Evolutionary conservation across 2,113 vertebrate genomes (phyloP), one percentile per base, ranked within the genome.

Genomic region (Castor canadensis): DNA sequence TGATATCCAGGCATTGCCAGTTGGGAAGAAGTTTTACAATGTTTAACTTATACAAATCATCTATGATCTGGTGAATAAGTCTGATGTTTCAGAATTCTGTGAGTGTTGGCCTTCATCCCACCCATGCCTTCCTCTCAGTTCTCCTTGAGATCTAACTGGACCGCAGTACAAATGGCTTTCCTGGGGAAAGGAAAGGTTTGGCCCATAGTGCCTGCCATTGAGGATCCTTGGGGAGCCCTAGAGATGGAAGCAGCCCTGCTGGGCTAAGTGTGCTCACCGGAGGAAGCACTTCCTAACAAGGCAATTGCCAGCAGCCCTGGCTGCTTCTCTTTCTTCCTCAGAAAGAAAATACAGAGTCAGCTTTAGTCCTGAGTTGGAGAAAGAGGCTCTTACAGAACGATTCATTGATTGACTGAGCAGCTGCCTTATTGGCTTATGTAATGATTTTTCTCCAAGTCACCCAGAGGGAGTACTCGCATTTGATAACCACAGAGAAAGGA

Each of bases 381-480:
- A 71, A 85, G 52, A 95, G 71, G 45, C 47, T 87, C 64, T 62
- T 26, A 17, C 11, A 28, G 30, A 75, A 40, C 24, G 28, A 79
- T 38, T 86, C 60, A 54, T 66, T 93, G 79, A 91, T 40, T 4
- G 56, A n/a, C 20, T 30, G 82, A 47, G 40, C 86, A 47, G 38
- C 82, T 93, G 94, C 56, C 47, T 49, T 76, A 35, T 49, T 75
- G 69, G 40, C 60, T 95, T 88, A 77, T 17, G 45, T 66, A 60
- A 60, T 87, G 83, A 22, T 94, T 95, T 95, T 73, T 89, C 58
- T 88, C 19, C 87, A 91, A 32, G 76, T 56, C 43, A 47, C 52
- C 19, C 35, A 12, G 75, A 85, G 56, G 22, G 22, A 73, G 11
- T 66, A 75, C 60, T 76, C n/a, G 49, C 54, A 1, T 77, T 72